Conservation (phyloP, 30 jellyfish, hydroid and myxozoan genomes). For the Cassiopea xamachana region DNA sequence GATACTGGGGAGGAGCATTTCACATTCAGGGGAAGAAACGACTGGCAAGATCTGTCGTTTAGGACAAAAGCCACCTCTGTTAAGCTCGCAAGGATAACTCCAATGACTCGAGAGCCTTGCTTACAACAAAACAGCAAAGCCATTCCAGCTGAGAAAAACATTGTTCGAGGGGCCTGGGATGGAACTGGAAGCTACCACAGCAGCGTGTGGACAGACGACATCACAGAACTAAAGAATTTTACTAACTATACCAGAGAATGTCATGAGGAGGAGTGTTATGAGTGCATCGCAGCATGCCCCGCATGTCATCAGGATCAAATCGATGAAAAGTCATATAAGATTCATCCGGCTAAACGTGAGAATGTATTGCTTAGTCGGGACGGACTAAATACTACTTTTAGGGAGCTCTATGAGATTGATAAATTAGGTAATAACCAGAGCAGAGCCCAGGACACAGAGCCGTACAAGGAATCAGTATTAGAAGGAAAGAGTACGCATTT, state of each 20-base stretch:
- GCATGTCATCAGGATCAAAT: neutral
- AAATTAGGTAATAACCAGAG: neutral
- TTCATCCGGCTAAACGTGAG: neutral
- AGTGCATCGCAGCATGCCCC: conserved; percentile 10
- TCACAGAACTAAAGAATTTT: neutral
- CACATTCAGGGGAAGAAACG: conserved; percentile 7
- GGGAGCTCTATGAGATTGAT: neutral
- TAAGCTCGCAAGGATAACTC: conserved; percentile 70
- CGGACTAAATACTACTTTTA: neutral
- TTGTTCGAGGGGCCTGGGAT: neutral
- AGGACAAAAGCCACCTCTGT: conserved; percentile 19
- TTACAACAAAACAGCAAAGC: neutral
- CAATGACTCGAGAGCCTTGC: conserved; percentile 59
- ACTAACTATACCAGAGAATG: neutral
- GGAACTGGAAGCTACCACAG: neutral
- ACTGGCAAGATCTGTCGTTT: conserved; percentile 10
- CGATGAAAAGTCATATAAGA: neutral
- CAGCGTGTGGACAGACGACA: neutral
- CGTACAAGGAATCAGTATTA: neutral
- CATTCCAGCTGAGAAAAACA: neutral
- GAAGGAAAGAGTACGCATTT: neutral
- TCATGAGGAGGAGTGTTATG: neutral
- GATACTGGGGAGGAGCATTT: neutral
- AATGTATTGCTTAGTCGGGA: neutral
- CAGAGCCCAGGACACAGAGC: neutral